Evolutionary conservation across 2,888 invertebrate genomes (phyloP), one percentile per base, ranked within the genome.

Genomic region (Platycheirus rosarum): DNA sequence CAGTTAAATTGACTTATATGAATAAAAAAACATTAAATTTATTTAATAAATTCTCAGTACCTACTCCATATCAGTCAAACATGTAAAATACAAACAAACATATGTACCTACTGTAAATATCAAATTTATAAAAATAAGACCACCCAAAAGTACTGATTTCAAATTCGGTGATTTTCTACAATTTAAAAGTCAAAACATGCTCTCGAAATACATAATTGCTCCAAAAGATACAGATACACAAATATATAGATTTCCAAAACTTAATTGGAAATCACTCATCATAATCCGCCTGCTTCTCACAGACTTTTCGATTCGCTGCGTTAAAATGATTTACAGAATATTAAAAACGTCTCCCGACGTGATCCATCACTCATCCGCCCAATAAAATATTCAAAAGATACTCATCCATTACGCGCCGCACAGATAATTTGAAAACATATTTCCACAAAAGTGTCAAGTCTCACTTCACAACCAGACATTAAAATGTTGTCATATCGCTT

Each of bases 401-500:
- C 16, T 16, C 18, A 65, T 65, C 48, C 40, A 62, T 16, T 32
- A 16, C 37, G 9, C 42, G 16, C 5, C 8, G 29, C 26, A 42
- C 60, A 23, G 70, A 76, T 76, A 65, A 80, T 76, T 70, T 46
- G 70, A 70, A 65, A 71, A 66, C 37, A 40, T 70, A 57, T 51
- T 63, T 66, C 62, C 71, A 46, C 66, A 71, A 77, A 71, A 68
- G 55, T 82, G 77, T 73, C 71, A 73, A 71, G 71, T 73, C 82
- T 62, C 62, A 23, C 48, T 37, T 40, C 69, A 66, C 26, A 48
- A 62, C 9, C 62, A 20, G 71, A 73, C 77, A 82, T 40, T 62
- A 35, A 51, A 65, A 65, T 70, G 70, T 80, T n/a, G 70, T 76
- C 79, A 66, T 80, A 80, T 80, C 69, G 42, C 75, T 29, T 80